Conservation (phyloP, 2,888 invertebrate genomes). For the Cryptosula pallasiana region DNA sequence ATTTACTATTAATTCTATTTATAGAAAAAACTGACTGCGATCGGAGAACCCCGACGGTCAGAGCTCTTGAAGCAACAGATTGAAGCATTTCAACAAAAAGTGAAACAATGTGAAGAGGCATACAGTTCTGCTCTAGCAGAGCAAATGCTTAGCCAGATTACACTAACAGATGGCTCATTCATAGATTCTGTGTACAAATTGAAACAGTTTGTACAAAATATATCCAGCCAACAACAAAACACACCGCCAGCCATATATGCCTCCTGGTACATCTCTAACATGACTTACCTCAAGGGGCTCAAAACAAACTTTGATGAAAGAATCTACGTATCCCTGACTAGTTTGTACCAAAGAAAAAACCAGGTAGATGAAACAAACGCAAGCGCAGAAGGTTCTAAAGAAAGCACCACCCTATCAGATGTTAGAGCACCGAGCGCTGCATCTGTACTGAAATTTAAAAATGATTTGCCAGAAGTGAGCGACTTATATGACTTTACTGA, state of each 20-base stretch:
- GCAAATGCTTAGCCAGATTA: not conserved
- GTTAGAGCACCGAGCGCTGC: constrained; percentile 28
- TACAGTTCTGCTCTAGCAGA: not conserved
- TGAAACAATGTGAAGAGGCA: constrained; percentile 33
- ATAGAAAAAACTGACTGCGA: not conserved
- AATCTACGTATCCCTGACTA: constrained; percentile 36
- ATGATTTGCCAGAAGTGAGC: constrained; percentile 38
- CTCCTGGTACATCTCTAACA: constrained; percentile 39
- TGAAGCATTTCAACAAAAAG: constrained; percentile 38
- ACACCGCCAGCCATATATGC: not conserved
- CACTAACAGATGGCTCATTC: not conserved
- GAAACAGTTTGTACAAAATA: not conserved
- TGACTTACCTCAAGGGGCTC: constrained; percentile 36
- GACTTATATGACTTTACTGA: constrained; percentile 39
- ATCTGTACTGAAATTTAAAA: constrained; percentile 34
- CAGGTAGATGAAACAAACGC: not conserved
- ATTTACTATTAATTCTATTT: not conserved
- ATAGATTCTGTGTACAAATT: not conserved
- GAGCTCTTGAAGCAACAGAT: constrained; percentile 31
- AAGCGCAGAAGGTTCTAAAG: not conserved
- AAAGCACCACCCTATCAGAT: not conserved
- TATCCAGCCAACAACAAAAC: not conserved
- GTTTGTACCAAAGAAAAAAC: not conserved
- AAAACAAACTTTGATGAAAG: constrained; percentile 36
- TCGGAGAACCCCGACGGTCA: not conserved